phyloP scores from a whole-genome alignment of 2,113 vertebrate genomes.

The Saguinus imperator region DNA sequence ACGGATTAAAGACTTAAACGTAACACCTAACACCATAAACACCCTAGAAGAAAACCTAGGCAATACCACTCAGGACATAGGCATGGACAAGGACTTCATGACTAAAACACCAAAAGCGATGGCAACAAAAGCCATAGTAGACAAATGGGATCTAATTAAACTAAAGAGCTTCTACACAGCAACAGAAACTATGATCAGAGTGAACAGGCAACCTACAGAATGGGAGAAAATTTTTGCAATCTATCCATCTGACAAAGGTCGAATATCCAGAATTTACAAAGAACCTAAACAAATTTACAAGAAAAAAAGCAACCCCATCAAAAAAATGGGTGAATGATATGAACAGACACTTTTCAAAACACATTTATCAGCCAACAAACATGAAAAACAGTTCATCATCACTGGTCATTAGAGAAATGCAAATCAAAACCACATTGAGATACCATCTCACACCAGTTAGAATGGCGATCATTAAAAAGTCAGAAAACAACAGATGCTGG shows the following conservation, averaged over 20 bases:
- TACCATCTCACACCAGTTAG: neutral
- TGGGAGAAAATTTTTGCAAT: neutral
- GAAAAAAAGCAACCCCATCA: neutral
- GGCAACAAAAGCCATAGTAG: neutral
- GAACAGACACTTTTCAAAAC: neutral
- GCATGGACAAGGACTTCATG: neutral
- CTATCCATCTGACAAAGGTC: neutral
- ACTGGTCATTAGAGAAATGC: neutral
- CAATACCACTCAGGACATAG: neutral
- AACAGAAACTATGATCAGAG: neutral
- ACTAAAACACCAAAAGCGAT: neutral
- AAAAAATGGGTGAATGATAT: fast-evolving
- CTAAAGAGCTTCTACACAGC: neutral
- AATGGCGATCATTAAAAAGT: neutral
- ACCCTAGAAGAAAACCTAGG: neutral
- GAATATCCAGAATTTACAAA: neutral
- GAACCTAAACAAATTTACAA: fast-evolving
- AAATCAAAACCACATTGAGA: neutral
- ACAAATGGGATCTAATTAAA: neutral
- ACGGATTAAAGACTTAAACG: neutral
- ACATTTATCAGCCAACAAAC: neutral
- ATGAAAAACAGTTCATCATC: neutral
- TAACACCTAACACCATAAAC: neutral
- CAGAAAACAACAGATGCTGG: neutral
- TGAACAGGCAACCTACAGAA: neutral